Base-by-base conservation (phyloP, 1,140 invertebrate species). In the Tetragnatha versicolor region DNA sequence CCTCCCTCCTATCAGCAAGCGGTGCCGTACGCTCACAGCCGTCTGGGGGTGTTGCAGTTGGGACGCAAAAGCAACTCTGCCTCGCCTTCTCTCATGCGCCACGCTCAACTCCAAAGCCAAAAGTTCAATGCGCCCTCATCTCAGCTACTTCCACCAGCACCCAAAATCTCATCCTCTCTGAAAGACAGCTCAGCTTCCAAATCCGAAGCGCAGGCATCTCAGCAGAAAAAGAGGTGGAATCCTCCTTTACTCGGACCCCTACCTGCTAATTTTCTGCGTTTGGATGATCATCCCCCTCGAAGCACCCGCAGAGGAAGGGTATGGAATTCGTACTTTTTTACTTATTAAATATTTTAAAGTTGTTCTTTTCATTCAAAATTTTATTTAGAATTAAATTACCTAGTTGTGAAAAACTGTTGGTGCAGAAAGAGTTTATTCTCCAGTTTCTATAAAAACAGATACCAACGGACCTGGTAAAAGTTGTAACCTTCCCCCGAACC, bases 171-270 rank as follows among this genome's bases (percentile, higher is more conserved):
- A 9, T 22, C 77, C 29, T 29, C 73, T 20, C 25, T 37, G 9
- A 61, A 72, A 51, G 68, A 72, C 45, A 31, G 2, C 0, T 51
- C 3, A 31, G 10, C 47, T 14, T 4, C 45, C 20, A 65, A 51
- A 14, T 14, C 49, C 14, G 68, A 68, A 3, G 27, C 31, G 27
- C 31, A 22, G 4, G 85, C 85, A 81, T 83, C 81, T 76, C 82
- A 83, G 84, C 83, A 80, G 83, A 82, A 82, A 83, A 83, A 85
- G 70, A 90, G 90, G 83, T 96, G 94, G 94, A 90, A 93, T 81
- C 94, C 94, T 17, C 91, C 93, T 22, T 87, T 96, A 83, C 83
- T 96, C 22, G 92, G 93, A 1, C 91, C 91, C 9, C 84, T 96
- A 66, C 94, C 94, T 2, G 89, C 91, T 37, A 91, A 91, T 84